Evolutionary conservation across 2,797 vertebrate species (phyloP).

Genomic region (Pangasius sanitwongsei): DNA sequence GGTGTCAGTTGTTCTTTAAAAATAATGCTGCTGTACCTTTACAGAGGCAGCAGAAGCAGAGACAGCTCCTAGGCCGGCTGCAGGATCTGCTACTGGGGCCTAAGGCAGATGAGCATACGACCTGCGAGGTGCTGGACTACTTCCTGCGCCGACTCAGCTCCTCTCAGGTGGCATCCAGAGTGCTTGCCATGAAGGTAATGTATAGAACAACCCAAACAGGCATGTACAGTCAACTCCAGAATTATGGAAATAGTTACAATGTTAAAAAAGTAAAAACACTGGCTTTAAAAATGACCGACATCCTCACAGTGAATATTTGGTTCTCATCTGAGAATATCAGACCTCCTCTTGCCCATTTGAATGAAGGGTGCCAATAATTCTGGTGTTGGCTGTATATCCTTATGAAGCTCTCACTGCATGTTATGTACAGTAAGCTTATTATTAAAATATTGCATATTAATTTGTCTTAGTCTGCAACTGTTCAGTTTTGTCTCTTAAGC

Average conservation of each 20-base stretch:
- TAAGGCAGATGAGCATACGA: slow-evolving; percentile 95
- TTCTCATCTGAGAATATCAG: neutral
- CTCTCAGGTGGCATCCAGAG: slow-evolving; percentile 92
- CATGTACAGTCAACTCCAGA: neutral
- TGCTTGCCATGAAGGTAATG: slow-evolving; percentile 94
- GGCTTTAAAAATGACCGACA: neutral
- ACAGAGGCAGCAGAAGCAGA: slow-evolving; percentile 95
- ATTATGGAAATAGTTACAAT: neutral
- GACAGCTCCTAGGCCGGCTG: slow-evolving; percentile 91
- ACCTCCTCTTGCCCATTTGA: neutral
- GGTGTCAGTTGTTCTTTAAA: too few relatives aligned
- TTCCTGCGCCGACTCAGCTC: slow-evolving; percentile 95
- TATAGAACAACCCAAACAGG: too few relatives aligned
- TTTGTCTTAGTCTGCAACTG: neutral
- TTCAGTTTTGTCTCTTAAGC: neutral
- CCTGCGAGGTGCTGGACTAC: slow-evolving; percentile 96
- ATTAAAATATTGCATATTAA: neutral
- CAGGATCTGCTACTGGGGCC: slow-evolving; percentile 94
- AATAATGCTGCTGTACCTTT: neutral
- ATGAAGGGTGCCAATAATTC: neutral
- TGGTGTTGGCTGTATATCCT: neutral
- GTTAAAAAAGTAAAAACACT: neutral
- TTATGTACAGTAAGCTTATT: neutral
- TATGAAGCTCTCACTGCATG: neutral
- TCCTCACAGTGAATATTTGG: neutral